Evolutionary conservation across 1,140 invertebrate species (phyloP), one percentile per base, ranked within the genome.

Genomic region (Megathymus violae): DNA sequence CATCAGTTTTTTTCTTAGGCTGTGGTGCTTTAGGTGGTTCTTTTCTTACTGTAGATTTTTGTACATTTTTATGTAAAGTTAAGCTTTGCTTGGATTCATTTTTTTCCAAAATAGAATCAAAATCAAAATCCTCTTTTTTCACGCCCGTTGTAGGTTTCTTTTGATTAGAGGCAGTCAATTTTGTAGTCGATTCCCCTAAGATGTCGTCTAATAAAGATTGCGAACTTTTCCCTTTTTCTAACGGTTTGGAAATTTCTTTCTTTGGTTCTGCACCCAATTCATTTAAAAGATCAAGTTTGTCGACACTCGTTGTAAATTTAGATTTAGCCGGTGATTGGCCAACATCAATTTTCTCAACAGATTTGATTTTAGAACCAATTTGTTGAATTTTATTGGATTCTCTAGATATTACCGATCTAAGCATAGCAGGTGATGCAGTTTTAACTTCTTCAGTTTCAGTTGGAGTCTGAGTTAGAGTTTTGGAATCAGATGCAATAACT

Each of bases 171-270:
- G 38, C 48, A 5, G 13, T 52, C n/a, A 67, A 27, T 70, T 83
- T 82, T n/a, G 59, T 63, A 19, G 78, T 63, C 17, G 75, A 44
- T 5, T 67, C 69, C 16, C 88, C 88, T 14, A 91, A 69, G 58
- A 91, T 88, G 72, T 89, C 88, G 44, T 89, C 85, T 41, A 91
- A 66, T 40, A 89, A 47, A 5, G 80, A 89, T 54, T 89, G 84
- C 0, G 85, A 85, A 62, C 77, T 85, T 71, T 85, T 91, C 14
- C 80, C 76, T 64, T 80, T 88, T 52, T 87, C 84, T 48, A 74
- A 34, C 17, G 67, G n/a, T 74, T 88, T 84, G 0, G 6, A 11
- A 4, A 52, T n/a, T 41, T 76, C 78, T 61, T 85, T 88, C 59
- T 80, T 84, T n/a, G 67, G 46, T 27, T 76, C 75, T 11, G 59